Conservation (phyloP, 2,113 vertebrate species). For the Motacilla alba region DNA sequence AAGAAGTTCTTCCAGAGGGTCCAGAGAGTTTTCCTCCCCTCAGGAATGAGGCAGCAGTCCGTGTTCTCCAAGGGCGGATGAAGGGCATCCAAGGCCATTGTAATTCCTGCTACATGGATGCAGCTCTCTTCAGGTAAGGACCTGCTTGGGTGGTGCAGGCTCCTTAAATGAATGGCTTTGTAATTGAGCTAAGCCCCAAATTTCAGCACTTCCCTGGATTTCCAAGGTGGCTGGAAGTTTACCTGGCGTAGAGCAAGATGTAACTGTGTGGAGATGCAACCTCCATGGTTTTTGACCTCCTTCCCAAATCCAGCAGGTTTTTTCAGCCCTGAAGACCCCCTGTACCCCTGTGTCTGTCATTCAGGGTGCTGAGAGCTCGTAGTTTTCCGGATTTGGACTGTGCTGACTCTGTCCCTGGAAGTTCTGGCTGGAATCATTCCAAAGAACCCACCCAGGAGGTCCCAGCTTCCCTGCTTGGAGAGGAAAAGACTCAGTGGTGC, state of each 20-base stretch:
- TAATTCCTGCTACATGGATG: slow-evolving; percentile 93
- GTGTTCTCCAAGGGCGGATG: slow-evolving; percentile 77
- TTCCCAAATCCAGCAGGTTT: background rate
- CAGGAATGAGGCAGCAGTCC: slow-evolving; percentile 62
- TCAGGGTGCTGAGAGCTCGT: background rate
- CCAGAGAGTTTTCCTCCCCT: slow-evolving; percentile 73
- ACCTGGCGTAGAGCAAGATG: background rate
- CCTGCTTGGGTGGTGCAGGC: background rate
- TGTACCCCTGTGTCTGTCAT: background rate
- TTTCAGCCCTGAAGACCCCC: background rate
- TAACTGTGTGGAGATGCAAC: background rate
- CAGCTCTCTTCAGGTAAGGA: slow-evolving; percentile 84
- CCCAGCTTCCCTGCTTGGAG: background rate
- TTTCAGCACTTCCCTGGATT: background rate
- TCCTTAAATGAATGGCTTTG: background rate
- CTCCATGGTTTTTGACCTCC: background rate
- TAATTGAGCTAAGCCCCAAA: background rate
- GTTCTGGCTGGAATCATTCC: background rate
- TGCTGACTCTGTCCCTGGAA: background rate
- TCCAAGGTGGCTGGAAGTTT: background rate
- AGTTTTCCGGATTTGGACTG: background rate
- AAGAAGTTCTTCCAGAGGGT: background rate
- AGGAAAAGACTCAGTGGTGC: background rate
- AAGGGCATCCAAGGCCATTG: slow-evolving; percentile 88
- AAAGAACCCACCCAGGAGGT: background rate